Conservation (phyloP, 2,113 vertebrate species). For the Rhea pennata region DNA sequence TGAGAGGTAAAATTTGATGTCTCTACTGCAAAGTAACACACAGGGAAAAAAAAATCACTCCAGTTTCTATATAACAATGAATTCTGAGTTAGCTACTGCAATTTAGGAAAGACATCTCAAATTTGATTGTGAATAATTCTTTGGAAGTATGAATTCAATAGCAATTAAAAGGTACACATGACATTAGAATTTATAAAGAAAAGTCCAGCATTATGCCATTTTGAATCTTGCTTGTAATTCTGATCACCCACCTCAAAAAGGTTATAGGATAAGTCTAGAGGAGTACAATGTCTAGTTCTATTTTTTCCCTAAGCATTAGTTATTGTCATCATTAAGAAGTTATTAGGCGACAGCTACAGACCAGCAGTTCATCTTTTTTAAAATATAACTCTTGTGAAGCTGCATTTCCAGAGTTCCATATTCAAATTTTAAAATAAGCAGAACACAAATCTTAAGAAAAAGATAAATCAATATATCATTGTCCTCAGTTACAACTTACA, state of each 20-base stretch:
- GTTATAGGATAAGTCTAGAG: not conserved
- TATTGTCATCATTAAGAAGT: not conserved
- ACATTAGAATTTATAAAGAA: no score
- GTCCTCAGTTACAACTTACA: not conserved
- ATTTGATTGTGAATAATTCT: no score
- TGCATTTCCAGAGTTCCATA: not conserved
- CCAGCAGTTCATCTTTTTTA: not conserved
- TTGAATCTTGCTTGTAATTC: not conserved
- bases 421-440: not conserved
- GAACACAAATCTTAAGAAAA: not conserved
- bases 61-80: no score
- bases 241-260: not conserved
- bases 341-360: not conserved
- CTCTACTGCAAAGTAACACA: no score
- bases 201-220: not conserved
- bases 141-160: no score
- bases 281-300: not conserved
- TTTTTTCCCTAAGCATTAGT: not conserved
- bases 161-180: no score
- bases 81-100: no score
- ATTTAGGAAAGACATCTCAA: no score
- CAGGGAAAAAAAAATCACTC: no score
- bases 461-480: not conserved
- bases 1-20: no score
- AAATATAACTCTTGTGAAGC: not conserved